phyloP scores from a whole-genome alignment of 1,140 invertebrate species.

The Macrobrachium nipponense region DNA sequence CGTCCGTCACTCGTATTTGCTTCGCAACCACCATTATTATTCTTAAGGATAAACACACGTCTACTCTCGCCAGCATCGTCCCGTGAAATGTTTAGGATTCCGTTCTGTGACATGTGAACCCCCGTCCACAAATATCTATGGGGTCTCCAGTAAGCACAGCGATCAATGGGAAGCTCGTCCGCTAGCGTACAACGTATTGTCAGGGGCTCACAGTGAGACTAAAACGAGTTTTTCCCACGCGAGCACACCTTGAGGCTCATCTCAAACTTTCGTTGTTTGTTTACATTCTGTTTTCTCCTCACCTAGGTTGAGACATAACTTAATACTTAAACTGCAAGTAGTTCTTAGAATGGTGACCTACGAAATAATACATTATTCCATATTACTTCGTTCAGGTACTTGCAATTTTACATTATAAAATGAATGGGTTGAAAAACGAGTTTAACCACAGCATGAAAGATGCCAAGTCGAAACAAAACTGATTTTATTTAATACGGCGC shows the following conservation, averaged over 20 bases:
- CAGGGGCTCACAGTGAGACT: not conserved
- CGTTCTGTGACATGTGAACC: conserved; percentile 61
- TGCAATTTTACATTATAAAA: not conserved
- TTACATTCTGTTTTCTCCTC: conserved; percentile 15
- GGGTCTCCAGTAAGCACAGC: conserved; percentile 49
- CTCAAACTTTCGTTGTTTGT: conserved; percentile 28
- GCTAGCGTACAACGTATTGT: not conserved
- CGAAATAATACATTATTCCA: too few species aligned
- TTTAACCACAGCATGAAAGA: not conserved
- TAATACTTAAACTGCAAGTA: not conserved
- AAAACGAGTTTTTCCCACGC: conserved; percentile 33
- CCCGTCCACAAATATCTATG: conserved; percentile 52
- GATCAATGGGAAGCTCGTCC: conserved; percentile 53
- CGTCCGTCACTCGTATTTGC: conserved; percentile 29
- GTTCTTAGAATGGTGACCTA: too few species aligned
- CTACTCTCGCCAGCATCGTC: conserved; percentile 54
- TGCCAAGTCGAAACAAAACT: too few species aligned
- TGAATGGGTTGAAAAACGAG: conserved; percentile 41
- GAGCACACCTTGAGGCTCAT: conserved; percentile 16
- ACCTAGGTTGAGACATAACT: not conserved
- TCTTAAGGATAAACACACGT: conserved; percentile 56
- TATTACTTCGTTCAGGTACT: too few species aligned
- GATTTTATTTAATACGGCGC: too few species aligned
- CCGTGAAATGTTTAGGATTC: conserved; percentile 59
- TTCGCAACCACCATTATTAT: conserved; percentile 41